phyloP scores from a whole-genome alignment of 2,113 vertebrate species.

The Pterocles gutturalis region DNA sequence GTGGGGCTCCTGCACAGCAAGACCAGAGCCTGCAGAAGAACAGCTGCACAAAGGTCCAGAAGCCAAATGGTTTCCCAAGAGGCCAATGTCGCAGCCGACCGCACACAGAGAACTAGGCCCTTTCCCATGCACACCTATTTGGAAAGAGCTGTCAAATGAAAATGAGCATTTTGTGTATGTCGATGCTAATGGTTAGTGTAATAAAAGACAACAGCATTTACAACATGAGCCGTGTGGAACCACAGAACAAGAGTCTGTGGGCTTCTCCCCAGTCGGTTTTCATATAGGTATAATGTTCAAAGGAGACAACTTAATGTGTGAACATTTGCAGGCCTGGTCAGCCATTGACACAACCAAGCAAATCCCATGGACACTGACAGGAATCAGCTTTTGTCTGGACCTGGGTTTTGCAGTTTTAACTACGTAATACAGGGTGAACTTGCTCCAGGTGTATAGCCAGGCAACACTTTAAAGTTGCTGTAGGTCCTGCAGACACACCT shows the following conservation, averaged over 20 bases:
- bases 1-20: not conserved
- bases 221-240: not conserved
- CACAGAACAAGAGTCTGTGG: rapidly evolving
- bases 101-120: not conserved
- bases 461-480: not conserved
- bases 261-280: not conserved
- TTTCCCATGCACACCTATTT: not conserved
- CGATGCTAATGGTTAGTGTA: not conserved
- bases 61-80: not conserved
- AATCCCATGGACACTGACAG: not conserved
- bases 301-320: not conserved
- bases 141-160: not conserved
- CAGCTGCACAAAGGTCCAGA: not conserved
- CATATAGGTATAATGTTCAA: not conserved
- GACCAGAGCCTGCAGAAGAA: not conserved
- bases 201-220: not conserved
- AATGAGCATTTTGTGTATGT: not conserved
- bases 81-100: rapidly evolving
- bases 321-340: not conserved
- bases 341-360: not conserved
- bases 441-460: not conserved
- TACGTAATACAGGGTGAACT: not conserved
- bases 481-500: not conserved
- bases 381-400: not conserved
- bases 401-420: not conserved